phyloP scores from a whole-genome alignment of 1,140 invertebrate species.

The Manduca sexta region DNA sequence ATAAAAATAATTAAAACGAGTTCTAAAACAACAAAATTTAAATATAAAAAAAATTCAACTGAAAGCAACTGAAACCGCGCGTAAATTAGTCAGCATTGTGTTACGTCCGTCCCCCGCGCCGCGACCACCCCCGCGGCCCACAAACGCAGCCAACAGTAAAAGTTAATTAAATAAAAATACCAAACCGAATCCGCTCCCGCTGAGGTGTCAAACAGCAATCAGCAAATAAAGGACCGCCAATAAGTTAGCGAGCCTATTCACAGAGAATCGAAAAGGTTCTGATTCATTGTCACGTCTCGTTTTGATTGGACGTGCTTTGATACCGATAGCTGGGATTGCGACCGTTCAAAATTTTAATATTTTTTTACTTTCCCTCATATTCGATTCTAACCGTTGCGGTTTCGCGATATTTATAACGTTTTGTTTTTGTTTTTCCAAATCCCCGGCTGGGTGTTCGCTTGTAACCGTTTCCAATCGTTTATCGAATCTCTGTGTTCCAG shows the following conservation, averaged over 20 bases:
- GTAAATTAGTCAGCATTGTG: constrained; percentile 61
- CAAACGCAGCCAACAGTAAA: constrained; percentile 39
- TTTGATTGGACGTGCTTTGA: constrained; percentile 71
- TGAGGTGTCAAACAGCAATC: constrained; percentile 64
- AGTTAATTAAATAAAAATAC: constrained; percentile 71
- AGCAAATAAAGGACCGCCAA: constrained; percentile 66
- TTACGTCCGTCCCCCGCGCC: constrained; percentile 22
- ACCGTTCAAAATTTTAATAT: constrained; percentile 67
- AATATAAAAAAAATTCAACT: constrained; percentile 22
- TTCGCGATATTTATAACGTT: constrained; percentile 59
- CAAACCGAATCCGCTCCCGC: constrained; percentile 39
- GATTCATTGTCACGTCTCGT: constrained; percentile 68
- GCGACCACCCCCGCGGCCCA: constrained; percentile 17
- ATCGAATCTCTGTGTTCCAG: constrained; percentile 20
- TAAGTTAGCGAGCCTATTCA: constrained; percentile 65
- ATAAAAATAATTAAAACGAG: constrained; percentile 22
- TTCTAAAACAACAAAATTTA: constrained; percentile 21
- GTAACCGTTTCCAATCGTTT: constrained; percentile 38
- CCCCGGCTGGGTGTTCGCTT: constrained; percentile 35
- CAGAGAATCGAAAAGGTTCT: constrained; percentile 60
- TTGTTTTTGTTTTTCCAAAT: constrained; percentile 45
- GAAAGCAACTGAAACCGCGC: constrained; percentile 35
- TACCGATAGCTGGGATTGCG: constrained; percentile 64
- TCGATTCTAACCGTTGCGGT: constrained; percentile 59
- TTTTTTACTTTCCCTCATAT: constrained; percentile 61